Evolutionary conservation across 2,888 invertebrate species (phyloP), one percentile per base, ranked within the genome.

Genomic region (Criorhina ranunculi): DNA sequence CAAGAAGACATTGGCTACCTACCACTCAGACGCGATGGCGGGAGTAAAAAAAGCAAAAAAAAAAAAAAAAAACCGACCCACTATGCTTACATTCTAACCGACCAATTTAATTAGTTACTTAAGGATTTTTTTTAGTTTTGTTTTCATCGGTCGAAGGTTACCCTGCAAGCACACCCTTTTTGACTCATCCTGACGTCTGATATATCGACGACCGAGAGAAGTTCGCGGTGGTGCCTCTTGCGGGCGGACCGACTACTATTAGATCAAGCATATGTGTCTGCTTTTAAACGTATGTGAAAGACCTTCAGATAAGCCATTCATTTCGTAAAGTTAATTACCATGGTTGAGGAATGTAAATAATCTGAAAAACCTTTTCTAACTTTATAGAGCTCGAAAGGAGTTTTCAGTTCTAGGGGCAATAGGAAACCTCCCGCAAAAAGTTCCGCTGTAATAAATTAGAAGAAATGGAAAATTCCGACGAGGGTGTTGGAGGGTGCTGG

Each of bases 1-100:
- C 85, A 80, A 75, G 69, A 57, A 69, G 79, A 75, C 85, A 80
- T 85, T 85, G 67, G 35, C 67, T 64, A 37, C 62, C 64, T 29
- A 31, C 67, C 60, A 73, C 59, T 83, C 55, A 75, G 80, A 70
- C 59, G 35, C 33, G 44, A 17, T 60, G 60, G 78, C 35, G 33
- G 46, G 46, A 44, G 11, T 29, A 12, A 51, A 57, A 66, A 62
- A 46, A 11, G 17, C 66, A 40, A 70, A 19, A 70, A 19, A 42
- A 33, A 24, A 42, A 35, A 33, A 46, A n/a, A 33, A 33, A 53
- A 76, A 37, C 3, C 11, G 5, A 37, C 33, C 24, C 44, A 53
- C 72, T 77, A 40, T 44, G 9, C 59, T 72, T 31, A 55, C 42
- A 72, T 72, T 82, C 72, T 66, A 60, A 33, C 42, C 29, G 49